phyloP scores from a whole-genome alignment of 2,113 vertebrate species.

The Rhadina sibilatrix region DNA sequence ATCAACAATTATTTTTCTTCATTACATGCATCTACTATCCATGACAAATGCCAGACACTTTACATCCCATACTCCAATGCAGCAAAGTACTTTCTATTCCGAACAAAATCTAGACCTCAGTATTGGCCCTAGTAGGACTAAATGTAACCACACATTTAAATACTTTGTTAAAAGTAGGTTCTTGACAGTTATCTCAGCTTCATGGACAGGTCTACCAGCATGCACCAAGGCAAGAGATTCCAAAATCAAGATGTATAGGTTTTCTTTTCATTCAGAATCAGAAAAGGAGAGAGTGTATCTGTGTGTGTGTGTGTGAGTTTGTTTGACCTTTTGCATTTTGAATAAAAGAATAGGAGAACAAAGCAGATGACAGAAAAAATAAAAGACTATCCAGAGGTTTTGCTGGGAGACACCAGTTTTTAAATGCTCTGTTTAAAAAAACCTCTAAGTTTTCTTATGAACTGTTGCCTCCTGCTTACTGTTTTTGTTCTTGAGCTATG shows the following conservation, averaged over 20 bases:
- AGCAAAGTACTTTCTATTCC: background rate
- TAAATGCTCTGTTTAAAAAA: background rate
- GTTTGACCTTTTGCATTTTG: background rate
- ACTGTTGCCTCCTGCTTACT: background rate
- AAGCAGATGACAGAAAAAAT: background rate
- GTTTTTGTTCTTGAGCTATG: background rate
- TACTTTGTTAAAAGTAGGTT: background rate
- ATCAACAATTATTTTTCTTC: background rate
- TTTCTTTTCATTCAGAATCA: background rate
- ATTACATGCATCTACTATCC: background rate
- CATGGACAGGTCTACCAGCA: background rate
- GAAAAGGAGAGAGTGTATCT: fast-evolving
- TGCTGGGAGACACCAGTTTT: background rate
- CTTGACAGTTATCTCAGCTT: background rate
- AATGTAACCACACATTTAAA: background rate
- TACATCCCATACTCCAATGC: background rate
- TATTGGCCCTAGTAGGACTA: background rate
- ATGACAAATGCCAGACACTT: background rate
- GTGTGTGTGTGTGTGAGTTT: background rate
- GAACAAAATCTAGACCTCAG: background rate
- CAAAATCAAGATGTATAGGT: background rate
- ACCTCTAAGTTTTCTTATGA: background rate
- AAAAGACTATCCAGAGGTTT: background rate
- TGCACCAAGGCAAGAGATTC: background rate
- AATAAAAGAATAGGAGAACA: background rate